Base-by-base conservation (phyloP, 2,797 vertebrate species). In the Pangasius djambal region DNA sequence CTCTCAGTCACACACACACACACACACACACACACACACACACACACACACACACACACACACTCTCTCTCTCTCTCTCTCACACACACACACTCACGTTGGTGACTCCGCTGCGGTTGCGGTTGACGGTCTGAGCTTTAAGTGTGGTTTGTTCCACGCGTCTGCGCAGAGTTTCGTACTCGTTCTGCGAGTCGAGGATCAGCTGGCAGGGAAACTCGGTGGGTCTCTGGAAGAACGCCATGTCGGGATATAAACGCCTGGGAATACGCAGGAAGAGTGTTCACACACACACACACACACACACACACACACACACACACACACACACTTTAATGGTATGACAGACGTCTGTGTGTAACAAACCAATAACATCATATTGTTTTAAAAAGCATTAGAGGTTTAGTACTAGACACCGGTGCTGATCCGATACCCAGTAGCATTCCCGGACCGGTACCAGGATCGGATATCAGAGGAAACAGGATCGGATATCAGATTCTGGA, bases 161-260 rank as follows among this genome's bases (percentile, higher is more conserved):
- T 75, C 97, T 95, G 18, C 98, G 96, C 72, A 99, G 95, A 0
- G 99, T 99, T 95, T 99, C 99, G 0, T 98, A 99, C 75, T 99
- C 98, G 1, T 99, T 99, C 93, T 98, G 97, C 0, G 98, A 98
- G 90, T 99, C 98, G 92, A 99, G 93, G 93, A 99, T 99, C 2
- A 99, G 92, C 69, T 97, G 97, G 91, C 98, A 99, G 0, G 99
- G 98, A 92, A 98, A 99, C 0, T 98, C 98, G 0, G 99, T 99
- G 1, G 97, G 97, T 28, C 98, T 96, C 95, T 99, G 98, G 95
- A 99, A 99, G 93, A 99, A 99, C 0, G 98, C 98, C 96, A 99
- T 99, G 93, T 99, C 98, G 1, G 99, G 99, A 89, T 98, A 99
- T 81, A 99, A 92, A 89, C 99, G 96, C 94, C 99, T 99, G 90